Evolutionary conservation across 2,113 vertebrate genomes (phyloP).

Genomic region (Lucifuga dentata): DNA sequence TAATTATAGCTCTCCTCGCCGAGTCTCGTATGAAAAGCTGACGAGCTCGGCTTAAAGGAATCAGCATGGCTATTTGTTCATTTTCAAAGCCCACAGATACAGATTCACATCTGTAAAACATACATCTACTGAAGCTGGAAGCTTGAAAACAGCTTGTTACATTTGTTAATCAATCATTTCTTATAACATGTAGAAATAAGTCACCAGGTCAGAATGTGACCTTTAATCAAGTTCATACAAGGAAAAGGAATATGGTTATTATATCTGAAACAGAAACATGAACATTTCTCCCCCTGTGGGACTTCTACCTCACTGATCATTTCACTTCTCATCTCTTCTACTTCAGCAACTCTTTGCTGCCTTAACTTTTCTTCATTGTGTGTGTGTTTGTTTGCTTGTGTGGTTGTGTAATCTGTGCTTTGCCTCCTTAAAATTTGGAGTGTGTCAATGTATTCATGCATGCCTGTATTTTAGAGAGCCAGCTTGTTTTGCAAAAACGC

Average conservation of each 20-base stretch:
- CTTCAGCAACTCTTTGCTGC: conserved; percentile 7
- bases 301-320: conserved; percentile 39
- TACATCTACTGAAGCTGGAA: no score
- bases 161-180: no score
- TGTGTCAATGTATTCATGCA: conserved; percentile 49
- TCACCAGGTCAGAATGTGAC: no score
- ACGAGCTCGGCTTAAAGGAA: conserved; percentile 10
- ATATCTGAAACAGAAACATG: no score
- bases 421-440: conserved; percentile 42
- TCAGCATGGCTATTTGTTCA: neutral
- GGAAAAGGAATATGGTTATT: no score
- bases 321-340: neutral
- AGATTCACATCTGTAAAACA: no score
- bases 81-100: neutral
- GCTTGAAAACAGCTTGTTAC: no score
- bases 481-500: conserved; percentile 38
- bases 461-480: conserved; percentile 43
- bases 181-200: no score
- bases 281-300: neutral
- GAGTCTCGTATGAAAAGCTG: conserved; percentile 2
- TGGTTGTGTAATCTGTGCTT: conserved; percentile 38
- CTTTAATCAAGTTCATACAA: no score
- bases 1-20: conserved; percentile 30
- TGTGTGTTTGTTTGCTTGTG: neutral
- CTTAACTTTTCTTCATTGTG: conserved; percentile 7